A percentile compares a stretch with the other conserved stretches of the same genome.
These are phyloP conservation scores for Polyommatus iphigenia DNA, from an alignment of 2,888 invertebrate genomes.

Conservation along the genomic window DNA sequence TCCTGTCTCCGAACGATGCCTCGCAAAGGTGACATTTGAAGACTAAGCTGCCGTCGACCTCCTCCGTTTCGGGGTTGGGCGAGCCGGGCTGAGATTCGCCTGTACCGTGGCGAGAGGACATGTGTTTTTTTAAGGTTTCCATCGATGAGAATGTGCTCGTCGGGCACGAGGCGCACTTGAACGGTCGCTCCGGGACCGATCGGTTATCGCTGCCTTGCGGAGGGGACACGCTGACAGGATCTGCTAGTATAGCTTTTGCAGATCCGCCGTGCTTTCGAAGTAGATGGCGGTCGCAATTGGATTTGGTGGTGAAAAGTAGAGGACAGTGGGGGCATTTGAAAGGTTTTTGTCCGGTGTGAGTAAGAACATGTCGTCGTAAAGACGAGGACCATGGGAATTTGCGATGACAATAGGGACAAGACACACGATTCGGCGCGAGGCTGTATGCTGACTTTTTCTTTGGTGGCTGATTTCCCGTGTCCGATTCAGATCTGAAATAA, in stretches of 20 bases:
- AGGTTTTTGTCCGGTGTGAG: conserved; percentile 98
- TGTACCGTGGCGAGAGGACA: conserved; percentile 84
- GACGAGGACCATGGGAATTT: conserved; percentile 99
- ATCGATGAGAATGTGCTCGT: conserved; percentile 90
- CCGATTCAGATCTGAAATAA: conserved; percentile 83
- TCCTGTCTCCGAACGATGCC: conserved; percentile 88
- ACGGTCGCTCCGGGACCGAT: conserved; percentile 88
- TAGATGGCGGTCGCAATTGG: conserved; percentile 97
- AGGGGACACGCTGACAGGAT: conserved; percentile 62
- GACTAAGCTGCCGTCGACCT: conserved; percentile 82
- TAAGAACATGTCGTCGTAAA: conserved; percentile 94
- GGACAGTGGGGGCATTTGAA: conserved; percentile 97
- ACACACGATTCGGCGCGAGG: conserved; percentile 95
- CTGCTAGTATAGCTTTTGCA: conserved; percentile 68
- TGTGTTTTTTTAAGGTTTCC: conserved; percentile 89
- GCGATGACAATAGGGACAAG: conserved; percentile 95
- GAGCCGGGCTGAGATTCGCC: conserved; percentile 71
- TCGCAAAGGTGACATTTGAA: conserved; percentile 97
- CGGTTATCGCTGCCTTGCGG: conserved; percentile 70
- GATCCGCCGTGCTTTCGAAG: conserved; percentile 88
- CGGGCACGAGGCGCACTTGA: conserved; percentile 89
- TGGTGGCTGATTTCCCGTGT: conserved; percentile 77
- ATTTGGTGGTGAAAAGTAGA: conserved; percentile 96
- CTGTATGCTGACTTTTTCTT: conserved; percentile 98
- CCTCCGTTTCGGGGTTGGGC: conserved; percentile 60